phyloP scores from a whole-genome alignment of 2,797 vertebrate genomes.

The Phrynocephalus guinanensis region DNA sequence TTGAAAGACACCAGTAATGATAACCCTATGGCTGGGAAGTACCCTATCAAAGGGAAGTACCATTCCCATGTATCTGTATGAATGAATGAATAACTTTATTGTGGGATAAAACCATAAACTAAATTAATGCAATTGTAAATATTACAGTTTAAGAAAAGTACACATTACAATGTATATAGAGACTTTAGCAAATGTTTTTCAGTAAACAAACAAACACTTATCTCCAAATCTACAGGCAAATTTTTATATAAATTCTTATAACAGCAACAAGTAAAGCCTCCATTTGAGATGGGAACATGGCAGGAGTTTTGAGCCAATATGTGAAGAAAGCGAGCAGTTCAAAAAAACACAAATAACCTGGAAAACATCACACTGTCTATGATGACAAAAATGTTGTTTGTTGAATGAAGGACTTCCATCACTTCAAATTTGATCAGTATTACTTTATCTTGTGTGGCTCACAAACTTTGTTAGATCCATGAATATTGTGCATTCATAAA shows the following conservation, averaged over 20 bases:
- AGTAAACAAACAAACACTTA: background rate
- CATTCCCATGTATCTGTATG: background rate
- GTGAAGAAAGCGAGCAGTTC: background rate
- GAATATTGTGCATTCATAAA: slow-evolving; percentile 35
- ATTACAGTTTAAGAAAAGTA: too few relatives aligned
- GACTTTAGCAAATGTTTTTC: background rate
- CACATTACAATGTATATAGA: background rate
- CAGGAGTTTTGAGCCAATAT: slow-evolving; percentile 19
- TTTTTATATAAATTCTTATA: background rate
- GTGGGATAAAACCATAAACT: too few relatives aligned
- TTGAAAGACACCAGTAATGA: background rate
- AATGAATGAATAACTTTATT: too few relatives aligned
- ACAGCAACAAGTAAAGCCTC: background rate
- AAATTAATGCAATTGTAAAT: too few relatives aligned
- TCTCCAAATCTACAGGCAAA: background rate
- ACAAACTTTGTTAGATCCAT: slow-evolving; percentile 21
- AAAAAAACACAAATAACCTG: slow-evolving; percentile 37
- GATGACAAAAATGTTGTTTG: slow-evolving; percentile 17
- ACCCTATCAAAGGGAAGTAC: background rate
- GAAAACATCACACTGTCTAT: slow-evolving; percentile 24
- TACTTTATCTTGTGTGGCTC: slow-evolving; percentile 26
- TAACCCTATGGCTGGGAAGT: background rate
- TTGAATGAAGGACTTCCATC: background rate
- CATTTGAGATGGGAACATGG: background rate
- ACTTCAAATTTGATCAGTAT: slow-evolving; percentile 13